A percentile compares a stretch with the other conserved stretches of the same genome.
phyloP scores from a whole-genome alignment of 2,113 vertebrate species.

The Zingel zingel region DNA sequence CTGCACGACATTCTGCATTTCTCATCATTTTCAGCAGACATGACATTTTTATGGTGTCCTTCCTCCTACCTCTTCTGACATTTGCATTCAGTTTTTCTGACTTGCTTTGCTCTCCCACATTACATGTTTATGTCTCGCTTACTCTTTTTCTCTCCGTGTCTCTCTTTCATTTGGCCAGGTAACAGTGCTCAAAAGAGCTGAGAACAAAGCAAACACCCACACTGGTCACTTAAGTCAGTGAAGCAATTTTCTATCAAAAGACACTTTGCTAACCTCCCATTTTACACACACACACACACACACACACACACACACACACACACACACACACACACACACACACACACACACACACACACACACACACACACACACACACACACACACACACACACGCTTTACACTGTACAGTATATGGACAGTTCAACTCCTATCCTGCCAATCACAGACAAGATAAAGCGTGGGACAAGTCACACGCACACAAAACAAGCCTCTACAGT shows the following conservation, averaged over 20 bases:
- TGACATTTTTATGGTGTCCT: not conserved
- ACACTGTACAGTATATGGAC: not conserved
- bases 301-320: not conserved
- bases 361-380: not conserved
- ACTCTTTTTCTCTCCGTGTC: not conserved
- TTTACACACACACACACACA: not conserved
- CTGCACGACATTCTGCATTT: not conserved
- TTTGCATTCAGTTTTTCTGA: not conserved
- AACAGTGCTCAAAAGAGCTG: slow-evolving; percentile 44
- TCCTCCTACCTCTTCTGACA: not conserved
- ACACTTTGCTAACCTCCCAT: slow-evolving; percentile 51
- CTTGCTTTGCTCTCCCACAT: not conserved
- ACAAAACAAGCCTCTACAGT: slow-evolving; percentile 46
- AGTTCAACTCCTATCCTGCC: slow-evolving; percentile 21
- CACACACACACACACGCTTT: not conserved
- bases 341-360: not conserved
- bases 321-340: not conserved
- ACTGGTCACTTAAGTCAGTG: slow-evolving; percentile 60
- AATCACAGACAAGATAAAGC: slow-evolving; percentile 20
- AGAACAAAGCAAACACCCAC: slow-evolving; percentile 71
- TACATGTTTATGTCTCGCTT: not conserved
- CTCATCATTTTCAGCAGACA: not conserved
- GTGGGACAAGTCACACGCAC: slow-evolving; percentile 10
- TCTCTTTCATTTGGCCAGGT: slow-evolving; percentile 59
- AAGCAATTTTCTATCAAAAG: slow-evolving; percentile 64